A percentile compares a stretch with the other conserved stretches of the same genome.
Evolutionary conservation across 2,888 invertebrate species (phyloP).

Genomic region (Cryptocheilus praepositus): DNA sequence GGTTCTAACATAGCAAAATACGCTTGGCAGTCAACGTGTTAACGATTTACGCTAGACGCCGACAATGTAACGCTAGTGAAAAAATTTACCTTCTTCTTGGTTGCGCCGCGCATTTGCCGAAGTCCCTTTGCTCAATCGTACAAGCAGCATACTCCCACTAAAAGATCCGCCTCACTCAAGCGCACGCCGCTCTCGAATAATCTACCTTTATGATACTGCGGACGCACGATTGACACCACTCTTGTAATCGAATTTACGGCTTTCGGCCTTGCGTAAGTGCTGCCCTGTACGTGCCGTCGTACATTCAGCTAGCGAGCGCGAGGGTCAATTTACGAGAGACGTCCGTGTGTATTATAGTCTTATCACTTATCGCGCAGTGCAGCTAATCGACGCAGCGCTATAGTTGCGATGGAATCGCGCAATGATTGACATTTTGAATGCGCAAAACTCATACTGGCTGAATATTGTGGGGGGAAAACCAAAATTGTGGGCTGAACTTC

Average conservation of each 20-base stretch:
- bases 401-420: no score
- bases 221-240: slow-evolving; percentile 64
- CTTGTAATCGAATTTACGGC: slow-evolving; percentile 71
- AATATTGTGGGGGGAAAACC: no score
- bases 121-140: background rate
- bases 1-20: no score
- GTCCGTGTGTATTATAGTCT: background rate
- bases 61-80: no score
- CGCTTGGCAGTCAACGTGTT: no score
- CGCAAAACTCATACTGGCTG: no score
- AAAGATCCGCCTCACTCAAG: slow-evolving; percentile 10
- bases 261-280: slow-evolving; percentile 68
- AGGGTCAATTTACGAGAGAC: background rate
- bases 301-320: slow-evolving; percentile 8
- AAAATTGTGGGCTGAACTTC: no score
- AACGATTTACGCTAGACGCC: no score
- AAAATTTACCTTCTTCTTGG: background rate
- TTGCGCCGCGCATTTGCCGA: background rate
- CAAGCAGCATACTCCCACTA: slow-evolving; percentile 19
- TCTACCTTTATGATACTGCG: slow-evolving; percentile 45
- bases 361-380: no score
- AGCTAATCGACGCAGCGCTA: no score
- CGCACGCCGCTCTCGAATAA: slow-evolving; percentile 29
- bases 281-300: slow-evolving; percentile 22
- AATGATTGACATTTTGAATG: no score